A percentile compares a stretch with the other conserved stretches of the same genome.
Conservation (phyloP, 2,888 invertebrate species). For the Dorcus parallelipipedus region DNA sequence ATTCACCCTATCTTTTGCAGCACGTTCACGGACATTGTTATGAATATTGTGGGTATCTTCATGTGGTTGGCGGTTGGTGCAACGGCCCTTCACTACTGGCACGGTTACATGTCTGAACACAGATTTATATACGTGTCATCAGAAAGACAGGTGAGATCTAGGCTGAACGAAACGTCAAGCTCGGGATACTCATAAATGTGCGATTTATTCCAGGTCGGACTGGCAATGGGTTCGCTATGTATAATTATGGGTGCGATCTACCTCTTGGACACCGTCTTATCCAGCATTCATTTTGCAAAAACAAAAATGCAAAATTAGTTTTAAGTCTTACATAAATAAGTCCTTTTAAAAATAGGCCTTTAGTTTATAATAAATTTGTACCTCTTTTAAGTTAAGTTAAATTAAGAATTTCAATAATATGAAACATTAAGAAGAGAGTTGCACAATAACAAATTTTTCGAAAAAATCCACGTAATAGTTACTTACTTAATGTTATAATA, state of each 20-base stretch:
- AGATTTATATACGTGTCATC: constrained; percentile 70
- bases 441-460: no score
- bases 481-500: no score
- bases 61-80: constrained; percentile 84
- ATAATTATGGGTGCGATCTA: constrained; percentile 77
- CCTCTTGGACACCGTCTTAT: constrained; percentile 73
- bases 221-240: constrained; percentile 77
- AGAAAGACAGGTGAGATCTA: constrained; percentile 61
- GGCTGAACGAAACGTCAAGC: neutral
- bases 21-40: constrained; percentile 73
- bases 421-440: no score
- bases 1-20: constrained; percentile 50
- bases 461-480: no score
- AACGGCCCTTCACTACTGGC: constrained; percentile 86
- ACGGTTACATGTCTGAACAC: constrained; percentile 79
- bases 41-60: constrained; percentile 83
- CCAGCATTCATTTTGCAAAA: constrained; percentile 54
- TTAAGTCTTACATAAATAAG: no score
- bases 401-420: no score
- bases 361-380: no score
- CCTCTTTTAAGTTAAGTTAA: no score
- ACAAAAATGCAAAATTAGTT: constrained; percentile 13
- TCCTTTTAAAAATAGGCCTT: no score
- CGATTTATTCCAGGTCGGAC: constrained; percentile 57
- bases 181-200: neutral